phyloP scores from a whole-genome alignment of 2,113 vertebrate species.

The Tragelaphus imberbis region DNA sequence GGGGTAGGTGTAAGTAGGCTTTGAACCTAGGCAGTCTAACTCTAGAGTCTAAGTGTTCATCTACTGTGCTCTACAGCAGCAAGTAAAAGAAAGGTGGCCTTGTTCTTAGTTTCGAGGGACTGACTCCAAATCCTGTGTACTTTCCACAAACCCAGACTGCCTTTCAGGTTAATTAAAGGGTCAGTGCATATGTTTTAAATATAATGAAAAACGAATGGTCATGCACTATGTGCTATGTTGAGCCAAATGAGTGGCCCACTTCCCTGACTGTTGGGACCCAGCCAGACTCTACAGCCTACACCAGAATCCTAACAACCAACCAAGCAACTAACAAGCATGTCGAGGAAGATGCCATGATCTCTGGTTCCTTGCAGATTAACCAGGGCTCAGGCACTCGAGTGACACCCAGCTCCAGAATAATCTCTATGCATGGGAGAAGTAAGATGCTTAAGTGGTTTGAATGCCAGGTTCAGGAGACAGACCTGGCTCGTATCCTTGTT shows the following conservation, averaged over 20 bases:
- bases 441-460: background rate
- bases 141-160: background rate
- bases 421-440: background rate
- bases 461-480: background rate
- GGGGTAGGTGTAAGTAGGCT: background rate
- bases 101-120: background rate
- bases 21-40: background rate
- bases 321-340: background rate
- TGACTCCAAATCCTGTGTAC: background rate
- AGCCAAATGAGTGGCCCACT: background rate
- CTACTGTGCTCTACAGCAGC: background rate
- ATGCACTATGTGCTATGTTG: accelerated
- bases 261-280: background rate
- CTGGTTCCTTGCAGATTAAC: background rate
- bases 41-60: background rate
- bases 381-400: background rate
- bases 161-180: background rate
- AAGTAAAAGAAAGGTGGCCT: background rate
- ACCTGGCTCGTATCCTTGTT: background rate
- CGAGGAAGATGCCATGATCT: background rate
- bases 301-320: background rate
- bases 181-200: background rate
- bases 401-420: background rate
- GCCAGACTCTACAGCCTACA: background rate
- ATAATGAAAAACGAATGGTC: background rate